A percentile compares a stretch with the other conserved stretches of the same genome.
Evolutionary conservation across 2,113 vertebrate species (phyloP).

Genomic region (Corythaeola cristata): DNA sequence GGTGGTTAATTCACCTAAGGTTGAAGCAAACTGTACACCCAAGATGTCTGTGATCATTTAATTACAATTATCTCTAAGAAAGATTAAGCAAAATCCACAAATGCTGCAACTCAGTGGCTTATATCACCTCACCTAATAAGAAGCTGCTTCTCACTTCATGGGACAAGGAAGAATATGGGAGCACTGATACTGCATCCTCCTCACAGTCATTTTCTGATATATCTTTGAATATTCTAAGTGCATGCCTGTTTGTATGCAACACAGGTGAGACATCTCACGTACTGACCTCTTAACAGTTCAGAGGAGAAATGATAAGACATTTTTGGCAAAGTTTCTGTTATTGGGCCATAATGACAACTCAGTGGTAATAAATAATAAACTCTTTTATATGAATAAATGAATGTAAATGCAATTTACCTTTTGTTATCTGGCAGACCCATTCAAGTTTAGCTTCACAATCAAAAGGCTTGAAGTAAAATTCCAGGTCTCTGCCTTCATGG

Average conservation of each 20-base stretch:
- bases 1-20: background rate
- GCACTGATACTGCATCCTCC: background rate
- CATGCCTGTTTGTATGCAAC: background rate
- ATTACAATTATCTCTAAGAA: background rate
- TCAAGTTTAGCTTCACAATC: slow-evolving; percentile 89
- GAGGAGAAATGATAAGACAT: background rate
- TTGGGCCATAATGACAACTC: background rate
- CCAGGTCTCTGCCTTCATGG: slow-evolving; percentile 47
- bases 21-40: background rate
- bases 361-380: background rate
- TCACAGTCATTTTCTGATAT: background rate
- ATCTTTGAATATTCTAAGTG: background rate
- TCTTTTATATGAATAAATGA: background rate
- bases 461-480: slow-evolving; percentile 84
- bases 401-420: slow-evolving; percentile 76
- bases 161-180: background rate
- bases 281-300: background rate
- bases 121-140: background rate
- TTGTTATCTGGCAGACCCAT: slow-evolving; percentile 93
- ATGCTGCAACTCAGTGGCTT: background rate
- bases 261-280: background rate
- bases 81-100: background rate
- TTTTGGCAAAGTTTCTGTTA: background rate
- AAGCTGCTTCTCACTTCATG: background rate
- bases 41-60: background rate